Evolutionary conservation across 2,888 invertebrate genomes (phyloP), one percentile per base, ranked within the genome.

Genomic region (Agelastica alni): DNA sequence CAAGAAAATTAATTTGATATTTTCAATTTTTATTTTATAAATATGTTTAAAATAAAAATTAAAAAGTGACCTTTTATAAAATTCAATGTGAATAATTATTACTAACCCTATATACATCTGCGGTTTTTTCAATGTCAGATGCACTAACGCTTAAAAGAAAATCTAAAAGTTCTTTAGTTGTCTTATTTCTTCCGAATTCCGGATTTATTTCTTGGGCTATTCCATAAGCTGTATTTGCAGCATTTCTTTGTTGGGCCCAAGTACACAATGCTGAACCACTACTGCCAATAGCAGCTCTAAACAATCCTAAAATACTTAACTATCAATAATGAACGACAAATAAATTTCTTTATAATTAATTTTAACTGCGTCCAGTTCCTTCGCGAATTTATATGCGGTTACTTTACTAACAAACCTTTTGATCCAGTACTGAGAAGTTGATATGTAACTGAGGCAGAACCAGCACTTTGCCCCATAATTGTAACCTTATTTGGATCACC

Each of bases 181-280:
- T 41, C 12, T 47, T 52, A 5, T 34, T 44, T 2, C 5, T 47
- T 0, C 28, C 16, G 12, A 63, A 59, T 2, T 37, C 53, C n/a
- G 53, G 37, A 34, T 64, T 51, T 1, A 64, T 37, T 26, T 46
- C 30, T 2, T 17, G 46, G 1, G 59, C 62, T 3, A 61, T 45
- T 10, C 36, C 55, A 18, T 58, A 61, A 4, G 63, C 60, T 14
- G 32, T 44, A 9, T 49, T 34, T 28, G 16, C 34, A 9, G 62
- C 28, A n/a, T 46, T 12, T 14, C 34, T 44, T 16, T 58, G 53
- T 26, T 39, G 46, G 3, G 58, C 59, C 60, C 61, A 63, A 16
- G 43, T 32, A 44, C 56, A 56, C 3, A 64, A 17, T 28, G 51
- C 53, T 16, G 60, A 45, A 10, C 64, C 64, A 46, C 64, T 65